Evolutionary conservation across 2,797 vertebrate genomes (phyloP), one percentile per base, ranked within the genome.

Genomic region (Pygocentrus nattereri): DNA sequence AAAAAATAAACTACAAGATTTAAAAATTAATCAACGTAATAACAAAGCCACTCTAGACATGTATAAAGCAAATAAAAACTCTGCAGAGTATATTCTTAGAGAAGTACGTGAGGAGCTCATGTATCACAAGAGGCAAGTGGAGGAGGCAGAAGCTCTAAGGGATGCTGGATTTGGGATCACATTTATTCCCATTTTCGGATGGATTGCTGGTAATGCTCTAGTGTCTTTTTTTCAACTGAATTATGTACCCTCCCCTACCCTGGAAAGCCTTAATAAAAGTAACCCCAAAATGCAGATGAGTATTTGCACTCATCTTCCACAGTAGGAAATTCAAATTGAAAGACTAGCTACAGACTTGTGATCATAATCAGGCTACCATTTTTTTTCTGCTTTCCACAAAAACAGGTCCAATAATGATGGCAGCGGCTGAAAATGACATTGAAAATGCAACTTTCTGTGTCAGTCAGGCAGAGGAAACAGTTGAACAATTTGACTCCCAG

Each of bases 151-250:
- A 34, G 18, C 18, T 11, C 19, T 52, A 23, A 44, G 38, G 30
- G 25, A 76, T 38, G 8, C 30, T 38, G 80, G 74, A 44, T 62
- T 71, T n/a, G 65, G 67, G 18, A 21, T 76, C 5, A 62, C 59
- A 58, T 41, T 71, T 65, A 62, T 81, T 23, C 80, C 80, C 19
- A 38, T 76, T 49, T 3, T 64, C 79, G 78, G 78, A 31, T 23
- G 54, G 54, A 79, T 79, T 49, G 13, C 58, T n/a, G 78, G 78
- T 79, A 27, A 73, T 62, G 49, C 16, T 16, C 13, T n/a, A n/a
- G n/a, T 44, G 4, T 44, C 27, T 52, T 25, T 13, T n/a, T n/a
- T n/a, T n/a, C n/a, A n/a, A n/a, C n/a, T n/a, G n/a, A n/a, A n/a
- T n/a, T n/a, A n/a, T n/a, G n/a, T n/a, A n/a, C n/a, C n/a, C n/a